Percentiles rank a stretch among this genome's conserved stretches.
phyloP scores from a whole-genome alignment of 1,140 invertebrate genomes.

The Heliconius himera region DNA sequence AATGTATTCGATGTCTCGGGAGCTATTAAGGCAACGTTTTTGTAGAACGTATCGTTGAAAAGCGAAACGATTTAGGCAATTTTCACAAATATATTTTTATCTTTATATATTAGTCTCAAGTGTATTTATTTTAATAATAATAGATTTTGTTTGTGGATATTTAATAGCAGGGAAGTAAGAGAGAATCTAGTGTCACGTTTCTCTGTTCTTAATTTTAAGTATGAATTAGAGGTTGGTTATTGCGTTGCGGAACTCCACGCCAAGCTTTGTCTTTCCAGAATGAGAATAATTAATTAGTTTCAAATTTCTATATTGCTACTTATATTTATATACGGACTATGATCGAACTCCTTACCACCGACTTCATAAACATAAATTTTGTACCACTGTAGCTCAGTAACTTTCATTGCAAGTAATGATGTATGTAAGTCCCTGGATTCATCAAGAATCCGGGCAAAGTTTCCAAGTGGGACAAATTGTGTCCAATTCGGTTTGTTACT shows the following conservation, averaged over 20 bases:
- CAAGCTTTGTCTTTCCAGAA: no score
- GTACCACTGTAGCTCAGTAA: background rate
- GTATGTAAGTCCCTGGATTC: constrained; percentile 6
- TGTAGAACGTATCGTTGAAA: constrained; percentile 6
- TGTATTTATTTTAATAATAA: no score
- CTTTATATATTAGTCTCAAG: background rate
- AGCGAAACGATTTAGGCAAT: constrained; percentile 15
- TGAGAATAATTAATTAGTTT: no score
- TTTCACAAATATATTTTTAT: constrained; percentile 16
- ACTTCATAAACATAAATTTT: background rate
- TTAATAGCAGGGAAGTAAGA: no score
- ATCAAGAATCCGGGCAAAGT: constrained; percentile 7
- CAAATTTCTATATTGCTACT: no score
- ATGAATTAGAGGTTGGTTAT: no score
- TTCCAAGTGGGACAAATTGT: constrained; percentile 2
- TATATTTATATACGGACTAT: no score
- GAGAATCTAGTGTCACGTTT: no score
- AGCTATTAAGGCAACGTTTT: constrained; percentile 22
- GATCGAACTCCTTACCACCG: background rate
- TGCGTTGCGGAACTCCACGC: no score
- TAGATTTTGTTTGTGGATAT: no score
- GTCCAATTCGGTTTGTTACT: constrained; percentile 10
- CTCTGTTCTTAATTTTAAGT: no score
- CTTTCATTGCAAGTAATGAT: background rate
- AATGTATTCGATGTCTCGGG: constrained; percentile 11